A percentile compares a stretch with the other conserved stretches of the same genome.
These are phyloP conservation scores for Philereme transversata DNA, from an alignment of 2,888 invertebrate genomes.

Conservation along the genomic window DNA sequence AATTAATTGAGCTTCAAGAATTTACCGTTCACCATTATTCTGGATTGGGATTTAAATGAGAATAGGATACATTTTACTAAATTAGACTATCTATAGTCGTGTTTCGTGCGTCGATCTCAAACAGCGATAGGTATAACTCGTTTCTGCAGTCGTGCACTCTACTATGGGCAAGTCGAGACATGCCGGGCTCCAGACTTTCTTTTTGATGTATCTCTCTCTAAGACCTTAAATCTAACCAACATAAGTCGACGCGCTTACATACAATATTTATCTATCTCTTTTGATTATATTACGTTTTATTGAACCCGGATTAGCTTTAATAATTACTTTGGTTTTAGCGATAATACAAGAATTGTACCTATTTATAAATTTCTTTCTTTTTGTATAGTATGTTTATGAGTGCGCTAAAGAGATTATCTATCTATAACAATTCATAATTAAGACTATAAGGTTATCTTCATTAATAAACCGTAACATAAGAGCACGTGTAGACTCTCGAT, in stretches of 20 bases:
- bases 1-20: conserved; percentile 39
- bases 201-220: conserved; percentile 40
- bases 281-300: conserved; percentile 12
- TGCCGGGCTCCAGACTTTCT: conserved; percentile 54
- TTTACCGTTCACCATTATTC: conserved; percentile 36
- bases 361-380: too few species aligned
- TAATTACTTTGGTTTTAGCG: not conserved
- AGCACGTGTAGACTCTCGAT: conserved; percentile 37
- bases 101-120: conserved; percentile 50
- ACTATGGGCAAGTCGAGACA: conserved; percentile 50
- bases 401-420: too few species aligned
- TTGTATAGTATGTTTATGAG: too few species aligned
- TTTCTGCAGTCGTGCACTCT: conserved; percentile 45
- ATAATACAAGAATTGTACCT: too few species aligned
- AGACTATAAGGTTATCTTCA: conserved; percentile 45
- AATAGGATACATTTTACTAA: conserved; percentile 43
- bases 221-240: conserved; percentile 10
- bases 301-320: conserved; percentile 27
- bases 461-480: conserved; percentile 46
- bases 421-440: conserved; percentile 1
- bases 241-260: too few species aligned
- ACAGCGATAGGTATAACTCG: conserved; percentile 52
- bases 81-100: conserved; percentile 36
- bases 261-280: not conserved
- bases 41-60: conserved; percentile 29